Conservation (phyloP, 2,797 vertebrate genomes). For the Arctocebus calabarensis region DNA sequence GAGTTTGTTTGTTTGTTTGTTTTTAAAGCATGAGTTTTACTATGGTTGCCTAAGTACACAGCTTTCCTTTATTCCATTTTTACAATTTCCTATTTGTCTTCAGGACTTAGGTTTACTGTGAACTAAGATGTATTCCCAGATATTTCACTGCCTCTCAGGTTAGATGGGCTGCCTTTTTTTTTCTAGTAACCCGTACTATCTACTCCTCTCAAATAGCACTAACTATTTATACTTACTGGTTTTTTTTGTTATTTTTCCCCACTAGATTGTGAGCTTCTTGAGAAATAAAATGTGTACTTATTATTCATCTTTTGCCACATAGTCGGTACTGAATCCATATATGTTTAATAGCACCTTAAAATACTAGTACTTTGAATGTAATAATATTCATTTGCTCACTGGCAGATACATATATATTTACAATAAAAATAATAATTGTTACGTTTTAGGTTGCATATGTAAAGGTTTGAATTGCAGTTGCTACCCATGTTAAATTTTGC, state of each 20-base stretch:
- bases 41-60: constrained; percentile 14
- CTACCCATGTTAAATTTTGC: constrained; percentile 20
- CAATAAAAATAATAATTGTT: neutral
- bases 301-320: neutral
- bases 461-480: neutral
- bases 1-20: too few species aligned
- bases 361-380: constrained; percentile 32
- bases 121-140: neutral
- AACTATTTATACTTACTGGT: neutral
- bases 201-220: neutral
- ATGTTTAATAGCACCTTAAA: neutral
- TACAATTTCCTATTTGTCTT: constrained; percentile 45
- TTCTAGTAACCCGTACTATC: constrained; percentile 33
- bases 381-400: neutral
- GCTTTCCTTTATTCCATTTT: constrained; percentile 19
- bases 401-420: neutral
- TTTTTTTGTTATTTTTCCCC: constrained; percentile 21
- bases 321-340: constrained; percentile 12
- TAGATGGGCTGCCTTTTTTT: constrained; percentile 12
- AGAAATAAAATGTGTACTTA: constrained; percentile 17
- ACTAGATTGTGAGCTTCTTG: neutral
- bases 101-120: neutral
- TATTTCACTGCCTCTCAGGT: neutral
- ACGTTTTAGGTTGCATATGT: neutral
- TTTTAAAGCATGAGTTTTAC: neutral